Evolutionary conservation across 2,113 vertebrate genomes (phyloP), one percentile per base, ranked within the genome.

Genomic region (Bubo blakistoni): DNA sequence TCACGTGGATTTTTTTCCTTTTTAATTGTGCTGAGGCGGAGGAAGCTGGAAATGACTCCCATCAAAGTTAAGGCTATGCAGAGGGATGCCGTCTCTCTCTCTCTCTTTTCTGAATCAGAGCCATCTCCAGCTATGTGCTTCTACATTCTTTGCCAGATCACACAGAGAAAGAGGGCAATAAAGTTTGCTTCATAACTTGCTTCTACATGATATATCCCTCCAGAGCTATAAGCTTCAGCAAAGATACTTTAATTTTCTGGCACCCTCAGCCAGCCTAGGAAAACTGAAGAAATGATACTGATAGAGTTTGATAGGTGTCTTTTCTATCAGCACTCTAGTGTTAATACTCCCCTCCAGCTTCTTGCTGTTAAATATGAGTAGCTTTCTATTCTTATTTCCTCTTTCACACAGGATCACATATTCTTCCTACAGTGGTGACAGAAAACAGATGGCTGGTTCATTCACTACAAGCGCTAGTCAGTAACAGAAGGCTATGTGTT

Each of bases 341-440:
- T 66, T 88, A 93, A 84, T 16, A 2, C 7, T 58, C 11, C 58
- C 38, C 25, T 65, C 29, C n/a, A 20, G 38, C 70, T 86, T 74
- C 80, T 91, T 88, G n/a, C 58, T 86, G 32, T 49, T 83, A 66
- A 16, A 40, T 70, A 4, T 32, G 46, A 88, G 58, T 44, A 13
- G 40, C 16, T 95, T 96, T 83, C 63, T 86, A 29, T 81, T 95
- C 85, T 88, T 90, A 62, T 38, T 92, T 88, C 46, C 14, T 81
- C 51, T 70, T 92, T 86, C 42, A 73, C 67, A 66, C 47, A 62
- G 51, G 42, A 78, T 78, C 86, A 51, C 20, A 21, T 83, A 26
- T 47, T 94, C 32, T 81, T 94, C 80, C 49, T 54, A 16, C 54
- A 83, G 58, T 12, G 17, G 47, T 63, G 54, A 34, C 67, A 93